These are phyloP conservation scores for Zeuzera pyrina DNA, from an alignment of 2,888 invertebrate genomes.

Conservation along the genomic window DNA sequence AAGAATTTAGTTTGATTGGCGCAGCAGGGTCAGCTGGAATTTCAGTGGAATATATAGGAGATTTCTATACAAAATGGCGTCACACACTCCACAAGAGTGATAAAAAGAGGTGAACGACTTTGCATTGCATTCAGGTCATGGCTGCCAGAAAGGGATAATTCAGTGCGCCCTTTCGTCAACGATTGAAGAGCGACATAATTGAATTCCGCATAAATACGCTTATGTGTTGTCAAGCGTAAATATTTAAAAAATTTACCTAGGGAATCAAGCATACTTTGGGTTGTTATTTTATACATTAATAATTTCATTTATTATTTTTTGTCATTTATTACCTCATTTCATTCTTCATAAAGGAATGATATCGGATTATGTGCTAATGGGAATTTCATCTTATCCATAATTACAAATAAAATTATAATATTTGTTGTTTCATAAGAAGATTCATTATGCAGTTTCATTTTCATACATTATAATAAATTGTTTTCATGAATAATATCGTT, in stretches of 20 bases:
- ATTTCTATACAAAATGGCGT: constrained; percentile 88
- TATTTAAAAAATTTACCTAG: too few relatives aligned
- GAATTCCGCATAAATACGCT: background rate
- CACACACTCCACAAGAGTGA: constrained; percentile 70
- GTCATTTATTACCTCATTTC: background rate
- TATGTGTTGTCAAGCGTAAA: background rate
- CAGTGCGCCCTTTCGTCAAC: constrained; percentile 20
- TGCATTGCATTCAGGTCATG: constrained; percentile 31
- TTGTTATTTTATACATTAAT: background rate
- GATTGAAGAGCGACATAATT: background rate
- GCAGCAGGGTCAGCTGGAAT: constrained; percentile 87
- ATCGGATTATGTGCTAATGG: too few relatives aligned
- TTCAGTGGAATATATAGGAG: constrained; percentile 84
- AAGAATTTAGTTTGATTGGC: constrained; percentile 82
- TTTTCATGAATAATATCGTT: too few relatives aligned
- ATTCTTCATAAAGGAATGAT: too few relatives aligned
- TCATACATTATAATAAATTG: constrained; percentile 51
- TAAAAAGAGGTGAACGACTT: constrained; percentile 59
- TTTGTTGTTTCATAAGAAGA: background rate
- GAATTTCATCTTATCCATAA: too few relatives aligned
- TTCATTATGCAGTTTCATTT: constrained; percentile 22
- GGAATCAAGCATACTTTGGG: too few relatives aligned
- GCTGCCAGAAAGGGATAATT: constrained; percentile 32
- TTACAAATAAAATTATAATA: too few relatives aligned
- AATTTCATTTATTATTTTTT: background rate